These are phyloP conservation scores for Nanorana parkeri DNA, from an alignment of 2,113 vertebrate genomes.

Conservation along the genomic window DNA sequence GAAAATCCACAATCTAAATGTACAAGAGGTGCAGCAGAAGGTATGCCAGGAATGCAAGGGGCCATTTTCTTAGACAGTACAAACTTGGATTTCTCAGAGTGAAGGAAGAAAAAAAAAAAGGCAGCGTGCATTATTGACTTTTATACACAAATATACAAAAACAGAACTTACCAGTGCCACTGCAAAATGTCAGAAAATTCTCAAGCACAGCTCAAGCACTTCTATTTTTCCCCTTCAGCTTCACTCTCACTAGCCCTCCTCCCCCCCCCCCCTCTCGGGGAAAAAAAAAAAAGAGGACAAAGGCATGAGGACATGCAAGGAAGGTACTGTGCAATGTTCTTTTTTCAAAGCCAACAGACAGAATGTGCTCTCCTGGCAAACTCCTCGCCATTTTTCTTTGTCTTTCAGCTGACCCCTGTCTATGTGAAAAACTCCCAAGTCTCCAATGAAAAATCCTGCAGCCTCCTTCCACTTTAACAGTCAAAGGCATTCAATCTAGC, in stretches of 20 bases:
- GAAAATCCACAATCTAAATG: constrained; percentile 66
- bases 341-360: constrained; percentile 77
- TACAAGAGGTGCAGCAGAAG: constrained; percentile 70
- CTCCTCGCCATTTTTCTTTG: constrained; percentile 81
- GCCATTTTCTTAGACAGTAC: constrained; percentile 74
- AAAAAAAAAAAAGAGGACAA: constrained; percentile 62
- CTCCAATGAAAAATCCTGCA: constrained; percentile 82
- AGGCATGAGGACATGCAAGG: constrained; percentile 75
- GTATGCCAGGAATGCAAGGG: constrained; percentile 75
- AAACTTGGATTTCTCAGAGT: constrained; percentile 71
- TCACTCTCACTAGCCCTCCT: constrained; percentile 66
- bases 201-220: constrained; percentile 22
- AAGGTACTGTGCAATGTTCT: constrained; percentile 68
- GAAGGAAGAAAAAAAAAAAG: constrained; percentile 56
- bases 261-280: constrained; percentile 64
- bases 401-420: constrained; percentile 91
- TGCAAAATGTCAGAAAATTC: constrained; percentile 59
- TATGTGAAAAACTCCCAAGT: constrained; percentile 81
- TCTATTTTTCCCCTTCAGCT: constrained; percentile 63
- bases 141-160: constrained; percentile 65
- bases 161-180: constrained; percentile 71
- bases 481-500: constrained; percentile 92
- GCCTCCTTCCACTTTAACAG: constrained; percentile 95
- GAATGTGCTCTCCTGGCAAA: constrained; percentile 69
- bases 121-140: constrained; percentile 29